Evolutionary conservation across 2,113 vertebrate genomes (phyloP), one percentile per base, ranked within the genome.

Genomic region (Apodemus sylvaticus): DNA sequence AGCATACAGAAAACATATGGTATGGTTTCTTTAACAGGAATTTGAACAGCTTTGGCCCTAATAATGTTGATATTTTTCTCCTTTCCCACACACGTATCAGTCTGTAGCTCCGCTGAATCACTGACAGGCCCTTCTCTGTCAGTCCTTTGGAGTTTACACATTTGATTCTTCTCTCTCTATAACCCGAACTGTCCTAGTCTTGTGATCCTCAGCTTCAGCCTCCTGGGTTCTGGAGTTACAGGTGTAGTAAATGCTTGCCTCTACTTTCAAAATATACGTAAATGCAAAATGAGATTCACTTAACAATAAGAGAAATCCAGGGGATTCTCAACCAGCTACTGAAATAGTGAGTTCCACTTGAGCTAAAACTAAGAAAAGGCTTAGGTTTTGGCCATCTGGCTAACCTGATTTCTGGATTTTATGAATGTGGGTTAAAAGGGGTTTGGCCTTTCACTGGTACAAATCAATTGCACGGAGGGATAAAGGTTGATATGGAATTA

Each of bases 341-440:
- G 22, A 95, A 94, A 94, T 20, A 96, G 31, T 45, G n/a, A 96
- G 94, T 45, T 88, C n/a, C 2, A 82, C 0, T 51, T 93, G 77
- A 76, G 64, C 74, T 96, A 79, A 95, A 92, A 16, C 39, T 19
- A 77, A 85, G 62, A 87, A 92, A 93, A 48, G 87, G 62, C 86
- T 95, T 53, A 29, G 53, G 16, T 42, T 96, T 42, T 64, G 53
- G 77, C 53, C 53, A 94, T 93, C 66, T 89, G 71, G 60, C 34
- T 89, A 53, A 68, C 68, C 62, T 45, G 89, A 95, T 81, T 45
- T 48, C 4, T 83, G 42, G 29, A 55, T 93, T 96, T 85, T 60
- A 95, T 39, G 45, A 86, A 89, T 95, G 86, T 96, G 71, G 82
- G 89, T 94, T 96, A 89, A 92, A 94, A 95, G 81, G 70, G 36